These are phyloP conservation scores for Octopus sinensis DNA, from an alignment of 1,140 invertebrate species.

Conservation along the genomic window DNA sequence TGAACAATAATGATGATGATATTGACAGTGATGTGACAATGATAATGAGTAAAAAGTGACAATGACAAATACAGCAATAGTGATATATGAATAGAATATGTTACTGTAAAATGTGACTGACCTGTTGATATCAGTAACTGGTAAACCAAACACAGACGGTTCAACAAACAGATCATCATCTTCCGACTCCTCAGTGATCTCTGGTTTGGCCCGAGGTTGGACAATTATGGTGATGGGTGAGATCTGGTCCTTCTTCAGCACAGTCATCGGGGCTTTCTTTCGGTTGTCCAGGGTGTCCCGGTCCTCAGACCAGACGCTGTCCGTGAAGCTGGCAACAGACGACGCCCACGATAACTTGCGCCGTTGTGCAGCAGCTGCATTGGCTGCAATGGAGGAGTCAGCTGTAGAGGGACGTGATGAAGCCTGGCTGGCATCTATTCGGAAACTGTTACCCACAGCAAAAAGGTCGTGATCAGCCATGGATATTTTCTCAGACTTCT, in stretches of 20 bases:
- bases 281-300: constrained; percentile 31
- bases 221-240: constrained; percentile 11
- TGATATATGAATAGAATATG: too few relatives aligned
- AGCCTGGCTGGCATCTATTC: neutral
- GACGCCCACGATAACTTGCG: constrained; percentile 39
- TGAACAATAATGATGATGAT: too few relatives aligned
- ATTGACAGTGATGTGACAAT: too few relatives aligned
- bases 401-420: constrained; percentile 29
- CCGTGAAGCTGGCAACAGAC: constrained; percentile 46
- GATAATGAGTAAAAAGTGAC: too few relatives aligned
- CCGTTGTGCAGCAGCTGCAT: constrained; percentile 28
- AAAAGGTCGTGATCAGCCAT: neutral
- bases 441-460: neutral
- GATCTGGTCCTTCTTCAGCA: constrained; percentile 19
- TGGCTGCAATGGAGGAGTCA: constrained; percentile 11
- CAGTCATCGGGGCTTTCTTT: constrained; percentile 29
- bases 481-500: neutral
- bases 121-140: constrained; percentile 42
- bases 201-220: constrained; percentile 19
- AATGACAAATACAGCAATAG: too few relatives aligned
- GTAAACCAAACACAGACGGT: constrained; percentile 47
- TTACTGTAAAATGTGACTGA: constrained; percentile 6
- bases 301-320: constrained; percentile 51
- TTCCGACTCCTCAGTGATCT: constrained; percentile 16
- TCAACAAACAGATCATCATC: constrained; percentile 43